Evolutionary conservation across 2,888 invertebrate genomes (phyloP), one percentile per base, ranked within the genome.

Genomic region (Aquatica leii): DNA sequence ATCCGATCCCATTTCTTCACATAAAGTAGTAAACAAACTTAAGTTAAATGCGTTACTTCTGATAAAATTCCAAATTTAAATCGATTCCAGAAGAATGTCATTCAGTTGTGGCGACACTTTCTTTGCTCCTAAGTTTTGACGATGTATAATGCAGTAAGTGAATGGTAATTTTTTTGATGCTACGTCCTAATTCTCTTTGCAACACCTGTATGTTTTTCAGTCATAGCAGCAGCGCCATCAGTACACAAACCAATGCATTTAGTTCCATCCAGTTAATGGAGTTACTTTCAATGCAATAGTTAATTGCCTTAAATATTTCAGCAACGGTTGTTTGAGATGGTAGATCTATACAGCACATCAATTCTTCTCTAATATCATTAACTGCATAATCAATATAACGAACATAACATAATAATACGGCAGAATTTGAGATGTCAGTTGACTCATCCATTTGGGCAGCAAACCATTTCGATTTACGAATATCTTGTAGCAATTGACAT

Each of bases 41-140:
- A 64, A 69, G 59, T 73, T 71, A 62, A 73, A 69, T 53, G 71
- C 69, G 59, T 63, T 59, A 58, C 60, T 66, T 54, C 69, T 72
- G 64, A 72, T 74, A 67, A 70, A 72, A 66, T 73, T 73, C 58
- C 72, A 67, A 60, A 71, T 66, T 57, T 70, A 67, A 58, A 71
- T 69, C 59, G 60, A 68, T 67, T 71, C 67, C 46, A 61, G 50
- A 63, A 74, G 60, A 61, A 72, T 69, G 64, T 57, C 61, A 63
- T 70, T 70, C 54, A 71, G 69, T 68, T 73, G 68, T 65, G 63
- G 60, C 66, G 67, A 59, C 62, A 71, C 49, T 68, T 70, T 68
- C 70, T 71, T 70, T 61, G 66, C 70, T 61, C 65, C 73, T 65
- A 74, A 69, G 14, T 66, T 67, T 69, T 71, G 69, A 63, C 71